Evolutionary conservation across 2,113 vertebrate genomes (phyloP), one percentile per base, ranked within the genome.

Genomic region (Pongo abelii): DNA sequence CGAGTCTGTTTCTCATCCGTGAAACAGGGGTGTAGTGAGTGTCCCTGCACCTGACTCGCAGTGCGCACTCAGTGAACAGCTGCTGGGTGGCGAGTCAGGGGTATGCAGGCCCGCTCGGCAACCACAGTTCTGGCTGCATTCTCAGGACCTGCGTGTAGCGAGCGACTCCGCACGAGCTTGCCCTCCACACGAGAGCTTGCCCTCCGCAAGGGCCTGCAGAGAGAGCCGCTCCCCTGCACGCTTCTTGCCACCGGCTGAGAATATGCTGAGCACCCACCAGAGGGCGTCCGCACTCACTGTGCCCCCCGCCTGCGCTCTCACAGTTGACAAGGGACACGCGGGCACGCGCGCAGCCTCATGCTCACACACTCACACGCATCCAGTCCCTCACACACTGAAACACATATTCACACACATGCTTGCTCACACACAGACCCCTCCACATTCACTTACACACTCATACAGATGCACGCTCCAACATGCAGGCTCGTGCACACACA

Each of bases 51-150:
- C 27, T 20, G 30, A 25, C 50, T 22, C 38, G 13, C 18, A 50
- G 69, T 16, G 13, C 55, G 77, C 22, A 2, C 64, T 38, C 32
- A 5, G 3, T 8, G 14, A 40, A 11, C 14, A 30, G 3, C 3
- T 25, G 75, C 74, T 57, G 74, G 77, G 17, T 1, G 40, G 2
- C 0, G 35, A 16, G 30, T 0, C 35, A 18, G 9, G 1, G 1
- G 55, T 30, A 3, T 1, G 10, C 0, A 2, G 74, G 57, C 57
- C 17, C 20, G 32, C 6, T 27, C 55, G 35, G 52, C 0, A 10
- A 2, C 12, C 25, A 23, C 1, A 4, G 64, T 84, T n/a, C 2
- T 30, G 2, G 30, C 3, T 40, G 22, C n/a, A 25, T 38, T 12
- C n/a, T 57, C 50, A 40, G 10, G 38, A 11, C 12, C 55, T 35